phyloP scores from a whole-genome alignment of 2,888 invertebrate genomes.

The Lithodes maja region DNA sequence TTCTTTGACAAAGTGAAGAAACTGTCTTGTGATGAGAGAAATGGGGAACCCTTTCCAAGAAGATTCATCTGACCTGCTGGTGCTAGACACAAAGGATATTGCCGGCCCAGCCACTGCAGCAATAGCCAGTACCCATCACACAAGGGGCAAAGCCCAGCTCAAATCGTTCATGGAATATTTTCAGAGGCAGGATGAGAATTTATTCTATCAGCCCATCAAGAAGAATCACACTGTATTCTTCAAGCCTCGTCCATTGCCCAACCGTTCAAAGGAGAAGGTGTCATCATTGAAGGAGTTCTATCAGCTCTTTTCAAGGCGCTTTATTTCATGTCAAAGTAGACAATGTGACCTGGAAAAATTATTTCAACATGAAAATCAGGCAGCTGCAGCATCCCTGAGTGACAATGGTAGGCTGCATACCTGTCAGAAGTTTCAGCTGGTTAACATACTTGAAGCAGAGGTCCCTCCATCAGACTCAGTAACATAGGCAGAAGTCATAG shows the following conservation, averaged over 20 bases:
- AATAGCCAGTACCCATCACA: background rate
- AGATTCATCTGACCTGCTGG: constrained; percentile 14
- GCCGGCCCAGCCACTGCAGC: background rate
- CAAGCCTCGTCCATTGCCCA: background rate
- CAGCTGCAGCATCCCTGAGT: constrained; percentile 36
- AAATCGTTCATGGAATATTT: background rate
- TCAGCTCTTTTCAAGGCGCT: constrained; percentile 36
- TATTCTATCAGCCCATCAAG: constrained; percentile 39
- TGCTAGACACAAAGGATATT: constrained; percentile 19
- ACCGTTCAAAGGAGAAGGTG: constrained; percentile 38
- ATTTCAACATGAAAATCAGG: constrained; percentile 43
- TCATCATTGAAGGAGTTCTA: constrained; percentile 37
- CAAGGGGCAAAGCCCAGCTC: constrained; percentile 7
- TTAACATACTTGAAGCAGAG: constrained; percentile 31
- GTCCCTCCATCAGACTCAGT: constrained; percentile 19
- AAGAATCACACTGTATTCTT: constrained; percentile 24
- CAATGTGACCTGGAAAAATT: constrained; percentile 35
- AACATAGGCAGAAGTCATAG: too few species aligned
- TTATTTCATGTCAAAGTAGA: constrained; percentile 38
- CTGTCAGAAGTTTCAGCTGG: constrained; percentile 44
- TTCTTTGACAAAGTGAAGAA: constrained; percentile 25
- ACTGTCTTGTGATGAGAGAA: constrained; percentile 3
- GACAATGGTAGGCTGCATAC: constrained; percentile 47
- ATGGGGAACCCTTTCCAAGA: constrained; percentile 28
- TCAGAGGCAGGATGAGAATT: background rate